Evolutionary conservation across 2,888 invertebrate genomes (phyloP), one percentile per base, ranked within the genome.

Genomic region (Lasiommata megera): DNA sequence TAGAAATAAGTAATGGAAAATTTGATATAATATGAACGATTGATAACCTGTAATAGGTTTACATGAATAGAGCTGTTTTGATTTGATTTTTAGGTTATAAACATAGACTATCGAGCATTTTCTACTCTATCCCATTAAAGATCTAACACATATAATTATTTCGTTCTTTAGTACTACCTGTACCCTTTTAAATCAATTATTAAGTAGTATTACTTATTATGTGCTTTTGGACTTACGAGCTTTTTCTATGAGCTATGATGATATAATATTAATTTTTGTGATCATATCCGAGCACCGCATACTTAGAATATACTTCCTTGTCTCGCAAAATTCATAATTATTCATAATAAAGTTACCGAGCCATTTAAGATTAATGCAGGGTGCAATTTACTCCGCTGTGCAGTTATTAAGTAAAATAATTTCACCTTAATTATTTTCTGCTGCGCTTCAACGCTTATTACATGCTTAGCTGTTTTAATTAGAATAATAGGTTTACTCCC

Each of bases 351-450:
- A 62, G 51, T 64, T 61, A 56, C 47, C 44, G 51, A 60, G 54
- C 58, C 38, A 58, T 64, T 61, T 61, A 58, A 60, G 54, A 60
- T 64, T 60, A 61, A 60, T 60, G 61, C 58, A 58, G 44, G 54
- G 36, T 56, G 61, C 61, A 60, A 64, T 64, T 60, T 56, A 47
- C 61, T 51, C 54, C 54, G 53, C 60, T 54, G 56, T 60, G 58
- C 58, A 54, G 60, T 61, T 57, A 59, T 63, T 58, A 64, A 60
- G 54, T 62, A 54, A 64, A 60, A 64, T 58, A 56, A 64, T 61
- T 64, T 61, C 54, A 58, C 56, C 57, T 62, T 61, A 64, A 62
- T 62, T 64, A 64, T 62, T 58, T 61, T 53, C 54, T 56, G 58
- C 60, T 62, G 43, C 56, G 50, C 61, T 55, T 55, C 54, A 54